Conservation (phyloP, 2,113 vertebrate species). For the Nerophis ophidion region DNA sequence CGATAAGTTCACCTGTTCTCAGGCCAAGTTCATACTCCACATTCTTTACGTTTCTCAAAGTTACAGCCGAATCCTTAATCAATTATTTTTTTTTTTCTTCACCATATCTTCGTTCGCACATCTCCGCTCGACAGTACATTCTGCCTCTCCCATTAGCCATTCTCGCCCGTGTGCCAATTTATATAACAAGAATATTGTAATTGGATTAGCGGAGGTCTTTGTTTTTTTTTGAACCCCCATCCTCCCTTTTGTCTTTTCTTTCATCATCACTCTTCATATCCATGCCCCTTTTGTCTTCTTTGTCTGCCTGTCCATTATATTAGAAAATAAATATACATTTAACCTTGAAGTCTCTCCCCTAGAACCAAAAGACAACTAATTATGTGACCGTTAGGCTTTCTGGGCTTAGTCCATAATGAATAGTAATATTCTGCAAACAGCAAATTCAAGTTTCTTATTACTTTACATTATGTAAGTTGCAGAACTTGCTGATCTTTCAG, state of each 20-base stretch:
- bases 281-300: constrained; percentile 1
- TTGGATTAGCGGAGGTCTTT: constrained; percentile 23
- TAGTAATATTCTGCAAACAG: not conserved
- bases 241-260: constrained; percentile 2
- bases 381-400: constrained; percentile 19
- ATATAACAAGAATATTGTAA: constrained; percentile 42
- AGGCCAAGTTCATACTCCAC: constrained; percentile 40
- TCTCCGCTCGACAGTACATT: constrained; percentile 20
- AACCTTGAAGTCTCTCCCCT: constrained; percentile 15
- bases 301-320: constrained; percentile 4
- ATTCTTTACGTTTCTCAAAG: constrained; percentile 51
- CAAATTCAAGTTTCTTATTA: too few relatives aligned
- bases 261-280: constrained; percentile 12
- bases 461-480: too few relatives aligned
- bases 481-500: too few relatives aligned
- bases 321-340: constrained; percentile 17
- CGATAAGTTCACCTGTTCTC: constrained; percentile 32
- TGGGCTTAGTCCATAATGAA: constrained; percentile 3
- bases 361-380: constrained; percentile 15
- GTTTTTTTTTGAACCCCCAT: constrained; percentile 1
- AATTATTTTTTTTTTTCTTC: constrained; percentile 25
- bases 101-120: constrained; percentile 9
- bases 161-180: constrained; percentile 48
- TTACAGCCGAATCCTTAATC: constrained; percentile 50
- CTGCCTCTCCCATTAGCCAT: constrained; percentile 34